Base-by-base conservation (phyloP, 2,888 invertebrate species). In the Bellardia bayeri region DNA sequence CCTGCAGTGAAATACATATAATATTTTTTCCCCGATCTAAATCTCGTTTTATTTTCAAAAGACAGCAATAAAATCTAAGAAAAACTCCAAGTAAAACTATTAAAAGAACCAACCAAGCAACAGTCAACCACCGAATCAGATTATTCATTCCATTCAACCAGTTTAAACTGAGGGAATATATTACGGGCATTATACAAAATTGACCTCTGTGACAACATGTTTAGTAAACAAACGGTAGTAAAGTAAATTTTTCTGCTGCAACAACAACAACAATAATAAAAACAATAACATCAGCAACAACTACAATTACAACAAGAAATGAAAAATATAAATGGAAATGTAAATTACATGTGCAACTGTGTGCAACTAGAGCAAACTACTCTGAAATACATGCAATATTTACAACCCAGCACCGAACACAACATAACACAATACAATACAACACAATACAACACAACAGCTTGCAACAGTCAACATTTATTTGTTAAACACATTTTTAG, bases 401-500 rank as follows among this genome's bases (percentile, higher is more conserved):
- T 45, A 71, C n/a, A 51, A 51, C 13, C 45, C 13, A 7, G 9
- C 64, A 68, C 8, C n/a, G 37, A 40, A 54, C 56, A 64, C 56
- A 64, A 64, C 2, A 37, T 13, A 61, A 14, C 7, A 2, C 40
- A 14, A 2, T 16, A 5, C 16, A 61, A 16, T 8, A 45, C 9
- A 64, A 42, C 16, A 40, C 7, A 11, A 13, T 33, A 37, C 61
- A 63, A n/a, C 9, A 45, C 23, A 33, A n/a, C 9, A 49, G 6
- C 14, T 37, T 69, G 64, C 56, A 72, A 76, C 86, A 89, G 81
- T 86, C 87, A 88, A 87, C 72, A 40, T 83, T 64, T 88, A 85
- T 75, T 68, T 88, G 90, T 88, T 88, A 88, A 83, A 75, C 86
- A 83, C 80, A 87, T 81, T 75, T 82, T 61, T 72, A 84, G 64